Percentiles rank a stretch among this genome's conserved stretches.
phyloP scores from a whole-genome alignment of 2,113 vertebrate species.

The Blennius ocellaris region DNA sequence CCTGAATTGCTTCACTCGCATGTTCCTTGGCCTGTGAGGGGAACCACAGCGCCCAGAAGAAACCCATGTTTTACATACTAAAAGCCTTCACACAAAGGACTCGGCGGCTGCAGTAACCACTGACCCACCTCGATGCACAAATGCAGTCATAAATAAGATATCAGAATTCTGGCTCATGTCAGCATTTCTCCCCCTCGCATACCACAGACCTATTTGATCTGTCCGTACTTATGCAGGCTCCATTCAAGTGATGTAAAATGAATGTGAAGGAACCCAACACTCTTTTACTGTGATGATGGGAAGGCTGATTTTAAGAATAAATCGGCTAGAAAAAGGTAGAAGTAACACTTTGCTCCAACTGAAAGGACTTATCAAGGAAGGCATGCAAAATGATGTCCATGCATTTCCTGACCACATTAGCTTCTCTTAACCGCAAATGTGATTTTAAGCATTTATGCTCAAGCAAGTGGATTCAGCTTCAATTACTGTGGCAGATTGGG shows the following conservation, averaged over 20 bases:
- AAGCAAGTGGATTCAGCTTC: background rate
- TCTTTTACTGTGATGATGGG: background rate
- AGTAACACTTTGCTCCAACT: no score
- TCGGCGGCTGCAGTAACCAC: background rate
- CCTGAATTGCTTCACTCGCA: slow-evolving; percentile 3
- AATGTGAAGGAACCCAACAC: background rate
- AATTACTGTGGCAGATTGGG: background rate
- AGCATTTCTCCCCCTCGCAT: background rate
- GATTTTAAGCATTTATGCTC: background rate
- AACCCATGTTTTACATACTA: background rate
- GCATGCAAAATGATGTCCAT: no score
- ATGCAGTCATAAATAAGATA: slow-evolving; percentile 25
- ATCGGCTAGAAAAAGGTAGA: no score
- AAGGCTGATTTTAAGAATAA: no score
- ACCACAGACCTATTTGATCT: background rate
- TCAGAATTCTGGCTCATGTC: background rate
- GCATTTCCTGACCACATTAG: background rate
- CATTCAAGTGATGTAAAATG: background rate
- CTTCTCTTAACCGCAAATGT: background rate
- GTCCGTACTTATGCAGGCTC: background rate
- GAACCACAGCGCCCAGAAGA: background rate
- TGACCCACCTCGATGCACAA: background rate
- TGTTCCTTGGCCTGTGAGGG: slow-evolving; percentile 28
- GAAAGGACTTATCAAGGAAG: no score
- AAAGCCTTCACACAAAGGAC: background rate